These are phyloP conservation scores for Lasioglossum zephyrum DNA, from an alignment of 2,888 invertebrate species.

Conservation along the genomic window DNA sequence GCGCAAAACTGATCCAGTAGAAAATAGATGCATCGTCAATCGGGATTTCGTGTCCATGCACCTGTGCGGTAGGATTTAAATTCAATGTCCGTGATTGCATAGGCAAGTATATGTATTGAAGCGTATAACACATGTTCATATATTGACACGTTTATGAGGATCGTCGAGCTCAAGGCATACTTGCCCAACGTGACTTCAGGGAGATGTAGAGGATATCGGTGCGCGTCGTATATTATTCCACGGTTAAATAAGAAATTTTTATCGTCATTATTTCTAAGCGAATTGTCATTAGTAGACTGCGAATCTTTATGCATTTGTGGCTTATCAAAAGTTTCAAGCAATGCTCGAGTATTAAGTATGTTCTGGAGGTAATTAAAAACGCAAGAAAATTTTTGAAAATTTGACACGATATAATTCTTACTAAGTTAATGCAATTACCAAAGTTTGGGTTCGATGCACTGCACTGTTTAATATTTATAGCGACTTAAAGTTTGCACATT, in stretches of 20 bases:
- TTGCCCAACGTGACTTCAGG: constrained; percentile 4
- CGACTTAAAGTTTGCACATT: too few species aligned
- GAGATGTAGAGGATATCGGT: constrained; percentile 17
- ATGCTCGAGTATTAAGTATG: too few species aligned
- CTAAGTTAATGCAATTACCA: too few species aligned
- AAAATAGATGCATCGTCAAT: constrained; percentile 80
- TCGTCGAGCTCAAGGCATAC: not conserved
- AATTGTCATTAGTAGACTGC: not conserved
- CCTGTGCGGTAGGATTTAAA: constrained; percentile 77
- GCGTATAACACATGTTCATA: constrained; percentile 64
- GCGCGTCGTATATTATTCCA: not conserved
- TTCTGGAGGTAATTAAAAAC: too few species aligned
- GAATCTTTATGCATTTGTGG: too few species aligned
- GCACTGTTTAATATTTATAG: too few species aligned
- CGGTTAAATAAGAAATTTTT: not conserved
- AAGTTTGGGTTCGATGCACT: too few species aligned
- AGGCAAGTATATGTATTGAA: constrained; percentile 67
- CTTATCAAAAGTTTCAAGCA: too few species aligned
- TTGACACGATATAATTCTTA: too few species aligned
- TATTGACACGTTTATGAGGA: constrained; percentile 15
- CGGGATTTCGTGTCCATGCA: constrained; percentile 79
- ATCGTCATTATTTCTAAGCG: not conserved
- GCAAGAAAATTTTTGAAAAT: too few species aligned
- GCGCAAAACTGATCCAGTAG: constrained; percentile 72
- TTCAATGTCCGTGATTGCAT: constrained; percentile 72